These are phyloP conservation scores for Pteronotus mesoamericanus DNA, from an alignment of 2,797 vertebrate species.

Conservation along the genomic window DNA sequence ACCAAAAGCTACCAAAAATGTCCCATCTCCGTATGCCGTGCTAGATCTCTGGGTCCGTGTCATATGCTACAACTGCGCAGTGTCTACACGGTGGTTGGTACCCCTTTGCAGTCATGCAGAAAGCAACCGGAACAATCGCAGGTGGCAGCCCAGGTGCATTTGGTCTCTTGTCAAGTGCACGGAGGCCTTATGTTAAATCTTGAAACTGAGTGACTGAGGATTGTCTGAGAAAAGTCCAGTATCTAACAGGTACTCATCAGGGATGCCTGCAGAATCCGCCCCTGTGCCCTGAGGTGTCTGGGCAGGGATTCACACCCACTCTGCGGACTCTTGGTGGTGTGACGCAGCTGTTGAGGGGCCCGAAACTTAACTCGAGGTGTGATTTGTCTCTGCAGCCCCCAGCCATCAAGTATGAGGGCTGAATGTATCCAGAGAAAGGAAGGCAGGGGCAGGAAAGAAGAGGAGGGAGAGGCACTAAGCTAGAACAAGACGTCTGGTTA, in stretches of 20 bases:
- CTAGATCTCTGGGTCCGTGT: not conserved
- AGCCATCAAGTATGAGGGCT: not conserved
- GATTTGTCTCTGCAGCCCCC: conserved; percentile 26
- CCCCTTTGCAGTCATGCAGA: not conserved
- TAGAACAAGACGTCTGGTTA: not conserved
- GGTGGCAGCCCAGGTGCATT: not conserved
- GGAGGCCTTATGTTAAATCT: conserved; percentile 11
- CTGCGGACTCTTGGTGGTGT: not conserved
- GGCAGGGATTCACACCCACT: not conserved
- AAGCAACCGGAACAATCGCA: not conserved
- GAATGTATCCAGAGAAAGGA: conserved; percentile 5
- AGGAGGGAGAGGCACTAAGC: not conserved
- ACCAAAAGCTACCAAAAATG: not conserved
- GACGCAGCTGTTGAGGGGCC: conserved; percentile 56
- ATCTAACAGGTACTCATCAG: conserved; percentile 55
- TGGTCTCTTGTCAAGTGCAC: not conserved
- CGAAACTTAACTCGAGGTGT: not conserved
- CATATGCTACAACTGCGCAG: not conserved
- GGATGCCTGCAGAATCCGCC: conserved; percentile 19
- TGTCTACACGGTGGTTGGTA: fast-evolving
- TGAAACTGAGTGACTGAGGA: conserved; percentile 27
- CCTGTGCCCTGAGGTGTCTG: conserved; percentile 37
- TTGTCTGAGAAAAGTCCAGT: conserved; percentile 34
- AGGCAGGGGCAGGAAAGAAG: not conserved
- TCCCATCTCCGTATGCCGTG: not conserved